Evolutionary conservation across 2,888 invertebrate genomes (phyloP), one percentile per base, ranked within the genome.

Genomic region (Caenorhabditis doughertyi): DNA sequence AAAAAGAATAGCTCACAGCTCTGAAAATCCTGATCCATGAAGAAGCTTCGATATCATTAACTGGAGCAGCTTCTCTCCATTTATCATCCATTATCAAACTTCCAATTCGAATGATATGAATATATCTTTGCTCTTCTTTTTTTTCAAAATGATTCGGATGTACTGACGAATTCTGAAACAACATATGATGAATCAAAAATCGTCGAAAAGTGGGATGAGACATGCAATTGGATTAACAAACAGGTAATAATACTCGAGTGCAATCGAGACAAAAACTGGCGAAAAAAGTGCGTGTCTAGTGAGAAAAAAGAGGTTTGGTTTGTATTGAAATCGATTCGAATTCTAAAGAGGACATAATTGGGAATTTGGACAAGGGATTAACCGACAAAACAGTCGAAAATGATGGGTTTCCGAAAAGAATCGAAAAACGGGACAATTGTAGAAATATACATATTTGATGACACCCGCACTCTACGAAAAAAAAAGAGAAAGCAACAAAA

Each of bases 21-120:
- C 86, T 53, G 62, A 89, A 89, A n/a, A 89, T 79, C 49, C 87
- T 55, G 23, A 85, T 85, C 87, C 87, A 87, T 8, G 84, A 84
- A 7, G 84, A 83, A 7, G 73, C 53, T 53, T 83, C 79, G 18
- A 83, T 83, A 58, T 83, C 79, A 44, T 64, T 79, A 4, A 64
- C 65, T 1, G 83, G 83, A 42, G 74, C 67, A 11, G 79, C 55
- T 55, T 79, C 74, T 51, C 83, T 64, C 83, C 79, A 79, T 64
- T 83, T 83, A 55, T 83, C 83, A 73, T 82, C 79, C 82, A 82
- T 82, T 21, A 39, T 81, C 5, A 64, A 21, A 55, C 71, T 81
- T 29, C 81, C 81, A 18, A 81, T 67, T 23, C 81, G 56, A 18
- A 81, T 81, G 7, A 81, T 72, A 47, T 81, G 81, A 51, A 81